Conservation (phyloP, 1,140 invertebrate species). For the Drosophila tristis region DNA sequence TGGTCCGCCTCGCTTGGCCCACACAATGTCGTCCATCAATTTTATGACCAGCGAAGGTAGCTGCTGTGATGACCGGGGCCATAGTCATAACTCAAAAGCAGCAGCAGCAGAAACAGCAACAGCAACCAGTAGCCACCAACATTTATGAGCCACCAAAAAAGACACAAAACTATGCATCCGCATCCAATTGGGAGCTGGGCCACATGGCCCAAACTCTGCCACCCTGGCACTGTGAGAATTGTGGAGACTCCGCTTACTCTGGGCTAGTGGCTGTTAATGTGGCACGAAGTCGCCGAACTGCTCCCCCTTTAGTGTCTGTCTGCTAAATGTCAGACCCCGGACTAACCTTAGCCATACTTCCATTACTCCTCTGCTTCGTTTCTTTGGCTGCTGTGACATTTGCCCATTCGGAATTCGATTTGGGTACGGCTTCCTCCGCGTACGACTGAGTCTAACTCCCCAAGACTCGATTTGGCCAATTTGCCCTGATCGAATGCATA, state of each 20-base stretch:
- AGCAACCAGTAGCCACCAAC: constrained; percentile 31
- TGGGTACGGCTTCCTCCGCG: constrained; percentile 20
- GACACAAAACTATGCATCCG: constrained; percentile 27
- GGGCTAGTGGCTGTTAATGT: constrained; percentile 46
- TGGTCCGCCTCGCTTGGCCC: constrained; percentile 18
- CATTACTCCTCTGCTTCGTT: constrained; percentile 6
- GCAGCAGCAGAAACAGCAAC: constrained; percentile 4
- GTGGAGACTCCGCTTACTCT: constrained; percentile 23
- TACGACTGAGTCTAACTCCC: neutral
- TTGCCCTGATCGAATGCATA: constrained; percentile 59
- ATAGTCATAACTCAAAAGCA: constrained; percentile 29
- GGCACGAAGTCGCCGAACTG: constrained; percentile 41
- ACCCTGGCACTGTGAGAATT: constrained; percentile 12
- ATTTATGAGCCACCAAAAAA: constrained; percentile 52
- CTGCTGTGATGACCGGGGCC: constrained; percentile 19
- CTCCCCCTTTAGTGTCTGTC: constrained; percentile 7
- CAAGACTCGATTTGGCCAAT: constrained; percentile 27
- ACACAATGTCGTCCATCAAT: constrained; percentile 41
- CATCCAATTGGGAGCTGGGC: constrained; percentile 23
- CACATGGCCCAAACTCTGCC: neutral
- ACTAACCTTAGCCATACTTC: constrained; percentile 35
- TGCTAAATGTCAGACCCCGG: constrained; percentile 47
- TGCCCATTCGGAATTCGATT: constrained; percentile 35
- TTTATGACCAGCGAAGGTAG: constrained; percentile 42
- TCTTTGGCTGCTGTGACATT: constrained; percentile 33